phyloP scores from a whole-genome alignment of 1,140 invertebrate genomes.

The Drosophila pandora region DNA sequence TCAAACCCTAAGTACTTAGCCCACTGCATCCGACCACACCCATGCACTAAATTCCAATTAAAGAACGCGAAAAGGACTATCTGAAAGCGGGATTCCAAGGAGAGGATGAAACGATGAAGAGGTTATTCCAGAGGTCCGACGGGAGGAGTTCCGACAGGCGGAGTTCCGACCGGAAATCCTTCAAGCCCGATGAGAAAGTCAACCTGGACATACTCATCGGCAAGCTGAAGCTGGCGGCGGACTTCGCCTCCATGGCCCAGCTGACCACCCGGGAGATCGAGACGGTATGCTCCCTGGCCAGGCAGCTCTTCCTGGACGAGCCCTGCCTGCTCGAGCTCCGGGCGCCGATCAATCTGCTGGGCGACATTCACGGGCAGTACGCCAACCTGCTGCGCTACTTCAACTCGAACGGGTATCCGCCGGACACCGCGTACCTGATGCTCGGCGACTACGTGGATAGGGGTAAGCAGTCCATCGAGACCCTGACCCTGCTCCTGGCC shows the following conservation, averaged over 20 bases:
- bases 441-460: slow-evolving; percentile 94
- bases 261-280: slow-evolving; percentile 97
- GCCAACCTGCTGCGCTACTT: slow-evolving; percentile 98
- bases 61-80: neutral
- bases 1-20: neutral
- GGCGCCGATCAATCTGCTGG: slow-evolving; percentile 98
- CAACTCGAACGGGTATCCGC: slow-evolving; percentile 99
- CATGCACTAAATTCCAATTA: neutral
- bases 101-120: neutral
- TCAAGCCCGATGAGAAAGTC: neutral
- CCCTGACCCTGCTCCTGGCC: slow-evolving; percentile 95
- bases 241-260: slow-evolving; percentile 86
- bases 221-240: slow-evolving; percentile 11
- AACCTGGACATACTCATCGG: slow-evolving; percentile 48
- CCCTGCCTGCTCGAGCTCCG: slow-evolving; percentile 98
- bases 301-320: slow-evolving; percentile 98
- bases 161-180: neutral
- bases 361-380: slow-evolving; percentile 99
- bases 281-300: slow-evolving; percentile 95
- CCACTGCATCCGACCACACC: neutral
- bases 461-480: slow-evolving; percentile 94
- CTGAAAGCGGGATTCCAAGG: neutral
- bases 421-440: slow-evolving; percentile 99
- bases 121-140: neutral
- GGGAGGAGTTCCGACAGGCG: neutral